phyloP scores from a whole-genome alignment of 2,113 vertebrate genomes.

The Dasyprocta punctata region DNA sequence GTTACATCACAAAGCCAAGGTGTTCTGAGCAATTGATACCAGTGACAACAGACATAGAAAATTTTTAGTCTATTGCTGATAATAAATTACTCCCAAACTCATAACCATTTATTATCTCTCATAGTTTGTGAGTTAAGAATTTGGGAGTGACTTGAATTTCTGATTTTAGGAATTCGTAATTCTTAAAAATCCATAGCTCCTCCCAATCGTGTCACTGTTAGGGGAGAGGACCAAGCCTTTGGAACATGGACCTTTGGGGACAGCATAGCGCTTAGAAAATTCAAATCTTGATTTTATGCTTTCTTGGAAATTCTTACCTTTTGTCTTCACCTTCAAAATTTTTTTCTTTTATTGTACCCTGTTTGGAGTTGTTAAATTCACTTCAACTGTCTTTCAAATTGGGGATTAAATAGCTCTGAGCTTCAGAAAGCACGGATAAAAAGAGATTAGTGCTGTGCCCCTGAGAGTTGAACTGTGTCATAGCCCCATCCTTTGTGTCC shows the following conservation, averaged over 20 bases:
- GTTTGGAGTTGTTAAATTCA: not conserved
- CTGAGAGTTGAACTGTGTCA: not conserved
- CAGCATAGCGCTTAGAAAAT: not conserved
- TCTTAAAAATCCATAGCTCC: not conserved
- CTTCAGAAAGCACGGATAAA: not conserved
- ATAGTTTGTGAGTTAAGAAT: not conserved
- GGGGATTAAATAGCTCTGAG: not conserved
- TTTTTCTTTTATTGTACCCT: not conserved
- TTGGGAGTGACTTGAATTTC: not conserved
- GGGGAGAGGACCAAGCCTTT: not conserved
- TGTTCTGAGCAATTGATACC: not conserved
- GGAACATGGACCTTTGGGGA: not conserved
- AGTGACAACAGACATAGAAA: not conserved
- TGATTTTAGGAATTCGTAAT: not conserved
- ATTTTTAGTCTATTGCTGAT: not conserved
- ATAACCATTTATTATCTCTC: not conserved
- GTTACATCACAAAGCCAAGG: not conserved
- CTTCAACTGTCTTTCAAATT: not conserved
- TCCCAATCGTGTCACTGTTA: not conserved
- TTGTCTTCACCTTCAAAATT: not conserved
- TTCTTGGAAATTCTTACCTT: conserved; percentile 4
- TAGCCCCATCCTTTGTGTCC: not conserved
- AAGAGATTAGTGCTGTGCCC: not conserved
- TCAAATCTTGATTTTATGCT: not conserved
- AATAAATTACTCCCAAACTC: not conserved